Evolutionary conservation across 2,888 invertebrate genomes (phyloP), one percentile per base, ranked within the genome.

Genomic region (Caenorhabditis sinica): DNA sequence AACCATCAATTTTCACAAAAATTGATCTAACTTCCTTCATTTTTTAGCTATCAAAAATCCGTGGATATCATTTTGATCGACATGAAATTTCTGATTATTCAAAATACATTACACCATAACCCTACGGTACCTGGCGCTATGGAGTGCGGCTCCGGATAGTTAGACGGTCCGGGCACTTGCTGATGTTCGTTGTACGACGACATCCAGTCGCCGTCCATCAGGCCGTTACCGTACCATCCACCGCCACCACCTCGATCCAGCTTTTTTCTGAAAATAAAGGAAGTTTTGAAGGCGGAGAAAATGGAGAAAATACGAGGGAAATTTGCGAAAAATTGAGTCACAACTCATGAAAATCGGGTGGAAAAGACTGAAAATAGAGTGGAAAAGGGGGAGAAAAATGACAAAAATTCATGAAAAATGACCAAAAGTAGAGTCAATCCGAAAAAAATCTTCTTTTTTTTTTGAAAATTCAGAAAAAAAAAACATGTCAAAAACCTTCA

Each of bases 131-230:
- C 81, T 30, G 82, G 72, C 17, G 76, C 76, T 45, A 68, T 60
- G 23, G 43, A 45, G 13, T 49, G 51, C 11, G 28, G 30, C 6
- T 80, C 84, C 28, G 80, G 80, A 58, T 84, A 84, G 66, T 84
- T 80, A 6, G 84, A 84, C 17, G 84, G 80, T 60, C 84, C 84
- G 17, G 84, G 84, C n/a, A 83, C 83, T 28, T 83, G 76, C 17
- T 53, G 58, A 43, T 56, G 56, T 45, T 68, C 71, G 40, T 72
- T 68, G 60, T 77, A 83, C 30, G 45, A 43, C 17, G 65, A 60
- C 33, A 63, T 51, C 71, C 74, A 68, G 1, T 76, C 72, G 65
- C 33, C 63, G 25, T 56, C 75, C n/a, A 40, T 40, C 40, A 71
- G 56, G 69, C 82, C 77, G 69, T 73, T 40, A 68, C 83, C 74